phyloP scores from a whole-genome alignment of 2,888 invertebrate species.

The Argyra leucocephala region DNA sequence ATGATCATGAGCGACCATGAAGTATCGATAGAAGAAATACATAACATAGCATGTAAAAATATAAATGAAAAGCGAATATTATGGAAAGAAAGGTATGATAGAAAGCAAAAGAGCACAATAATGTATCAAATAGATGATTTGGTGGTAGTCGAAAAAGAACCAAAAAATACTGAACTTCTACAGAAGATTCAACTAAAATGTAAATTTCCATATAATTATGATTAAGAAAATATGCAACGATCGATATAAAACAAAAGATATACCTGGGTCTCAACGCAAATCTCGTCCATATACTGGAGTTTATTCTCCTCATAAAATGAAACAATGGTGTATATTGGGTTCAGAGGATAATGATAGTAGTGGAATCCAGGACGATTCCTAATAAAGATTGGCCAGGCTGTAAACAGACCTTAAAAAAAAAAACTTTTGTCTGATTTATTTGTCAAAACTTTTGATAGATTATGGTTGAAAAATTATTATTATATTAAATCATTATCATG shows the following conservation, averaged over 20 bases:
- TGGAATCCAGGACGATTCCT: no score
- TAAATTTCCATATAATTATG: constrained; percentile 22
- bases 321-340: constrained; percentile 17
- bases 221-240: constrained; percentile 21
- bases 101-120: not conserved
- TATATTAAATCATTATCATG: no score
- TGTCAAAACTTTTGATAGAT: no score
- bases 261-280: constrained; percentile 21
- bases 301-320: constrained; percentile 22
- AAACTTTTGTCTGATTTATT: no score
- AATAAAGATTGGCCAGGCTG: no score
- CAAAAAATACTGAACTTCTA: constrained; percentile 12
- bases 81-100: constrained; percentile 14
- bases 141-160: constrained; percentile 15
- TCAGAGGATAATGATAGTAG: not conserved
- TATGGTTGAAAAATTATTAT: no score
- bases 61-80: constrained; percentile 6
- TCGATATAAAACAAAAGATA: constrained; percentile 23
- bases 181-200: constrained; percentile 22
- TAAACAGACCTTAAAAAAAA: no score
- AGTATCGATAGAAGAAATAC: no score
- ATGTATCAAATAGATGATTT: constrained; percentile 9
- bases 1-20: no score
- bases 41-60: no score
- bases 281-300: constrained; percentile 22